These are phyloP conservation scores for Hermaeophaga mercurialis DNA, from an alignment of 2,888 invertebrate genomes.

Conservation along the genomic window DNA sequence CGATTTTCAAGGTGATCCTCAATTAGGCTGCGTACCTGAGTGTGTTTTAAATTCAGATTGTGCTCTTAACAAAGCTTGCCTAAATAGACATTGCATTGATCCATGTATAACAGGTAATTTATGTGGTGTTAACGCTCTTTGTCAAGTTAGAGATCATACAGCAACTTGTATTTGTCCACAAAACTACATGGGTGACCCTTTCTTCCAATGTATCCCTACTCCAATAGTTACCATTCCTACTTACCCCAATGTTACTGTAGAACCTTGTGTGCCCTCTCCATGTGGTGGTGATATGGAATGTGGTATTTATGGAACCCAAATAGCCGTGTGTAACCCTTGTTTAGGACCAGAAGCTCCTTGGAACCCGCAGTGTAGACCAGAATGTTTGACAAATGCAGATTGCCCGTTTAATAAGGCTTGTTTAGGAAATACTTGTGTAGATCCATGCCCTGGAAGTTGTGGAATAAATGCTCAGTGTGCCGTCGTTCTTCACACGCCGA, in stretches of 20 bases:
- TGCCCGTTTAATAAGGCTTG: slow-evolving; percentile 81
- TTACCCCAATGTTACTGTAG: slow-evolving; percentile 57
- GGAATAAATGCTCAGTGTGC: slow-evolving; percentile 74
- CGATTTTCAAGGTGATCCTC: slow-evolving; percentile 80
- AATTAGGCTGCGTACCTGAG: slow-evolving; percentile 76
- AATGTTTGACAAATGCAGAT: slow-evolving; percentile 80
- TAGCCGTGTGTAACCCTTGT: slow-evolving; percentile 82
- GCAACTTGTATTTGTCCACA: slow-evolving; percentile 80
- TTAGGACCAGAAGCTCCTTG: slow-evolving; percentile 68
- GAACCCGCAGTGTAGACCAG: slow-evolving; percentile 78
- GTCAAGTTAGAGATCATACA: slow-evolving; percentile 79
- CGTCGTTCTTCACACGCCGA: slow-evolving; percentile 74
- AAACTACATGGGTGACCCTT: slow-evolving; percentile 80
- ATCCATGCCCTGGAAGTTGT: slow-evolving; percentile 81
- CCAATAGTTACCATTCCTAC: slow-evolving; percentile 54
- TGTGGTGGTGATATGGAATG: slow-evolving; percentile 75
- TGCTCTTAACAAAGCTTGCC: slow-evolving; percentile 72
- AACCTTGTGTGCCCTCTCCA: slow-evolving; percentile 78
- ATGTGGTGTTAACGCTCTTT: slow-evolving; percentile 82
- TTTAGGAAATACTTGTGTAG: slow-evolving; percentile 72
- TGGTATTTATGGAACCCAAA: slow-evolving; percentile 72
- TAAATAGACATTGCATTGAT: slow-evolving; percentile 75
- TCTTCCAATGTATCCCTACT: slow-evolving; percentile 71
- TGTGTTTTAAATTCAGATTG: slow-evolving; percentile 86
- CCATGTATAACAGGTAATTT: slow-evolving; percentile 70